Conservation (phyloP, 2,113 vertebrate species). For the Dipodomys stephensi region DNA sequence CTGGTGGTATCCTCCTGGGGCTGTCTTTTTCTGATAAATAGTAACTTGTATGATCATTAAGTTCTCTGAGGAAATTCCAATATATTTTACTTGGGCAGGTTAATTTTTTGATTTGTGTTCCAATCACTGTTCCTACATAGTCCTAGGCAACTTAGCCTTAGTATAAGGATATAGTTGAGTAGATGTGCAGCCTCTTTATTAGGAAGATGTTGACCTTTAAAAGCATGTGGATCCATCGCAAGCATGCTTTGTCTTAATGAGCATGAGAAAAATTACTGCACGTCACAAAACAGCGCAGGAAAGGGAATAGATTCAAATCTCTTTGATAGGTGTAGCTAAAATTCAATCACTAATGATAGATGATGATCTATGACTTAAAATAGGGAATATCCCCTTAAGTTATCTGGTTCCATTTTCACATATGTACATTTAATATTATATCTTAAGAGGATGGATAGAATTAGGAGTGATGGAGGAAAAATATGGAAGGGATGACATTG, state of each 20-base stretch:
- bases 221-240: neutral
- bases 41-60: neutral
- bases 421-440: no score
- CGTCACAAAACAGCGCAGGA: neutral
- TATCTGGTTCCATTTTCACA: no score
- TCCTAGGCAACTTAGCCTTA: neutral
- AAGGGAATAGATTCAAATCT: neutral
- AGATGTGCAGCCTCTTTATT: neutral
- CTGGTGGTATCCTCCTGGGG: neutral
- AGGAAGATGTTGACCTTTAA: neutral
- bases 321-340: neutral
- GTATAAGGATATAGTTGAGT: neutral
- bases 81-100: neutral
- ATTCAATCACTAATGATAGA: neutral
- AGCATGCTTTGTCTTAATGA: neutral
- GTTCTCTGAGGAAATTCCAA: neutral
- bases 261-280: neutral
- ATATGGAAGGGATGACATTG: no score
- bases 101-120: neutral
- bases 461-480: no score
- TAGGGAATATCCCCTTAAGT: neutral
- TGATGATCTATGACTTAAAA: neutral
- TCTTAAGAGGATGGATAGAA: no score
- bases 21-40: neutral
- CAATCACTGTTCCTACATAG: neutral